Percentiles rank a stretch among this genome's conserved stretches.
phyloP scores from a whole-genome alignment of 2,888 invertebrate species.

The Synergus japonicus region DNA sequence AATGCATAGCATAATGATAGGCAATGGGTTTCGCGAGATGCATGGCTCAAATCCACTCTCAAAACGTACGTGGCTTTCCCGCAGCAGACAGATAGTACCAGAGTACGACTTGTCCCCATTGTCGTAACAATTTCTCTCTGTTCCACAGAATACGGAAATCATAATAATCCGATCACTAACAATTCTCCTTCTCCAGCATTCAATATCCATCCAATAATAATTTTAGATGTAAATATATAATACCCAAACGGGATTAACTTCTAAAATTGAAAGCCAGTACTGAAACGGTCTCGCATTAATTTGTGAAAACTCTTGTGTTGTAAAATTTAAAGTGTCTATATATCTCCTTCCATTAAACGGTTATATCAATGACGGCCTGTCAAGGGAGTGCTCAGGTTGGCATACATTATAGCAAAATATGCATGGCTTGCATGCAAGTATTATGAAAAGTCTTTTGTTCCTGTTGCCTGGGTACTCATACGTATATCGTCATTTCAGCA shows the following conservation, averaged over 20 bases:
- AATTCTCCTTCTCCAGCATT: not conserved
- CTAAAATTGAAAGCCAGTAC: not conserved
- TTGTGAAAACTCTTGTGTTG: not conserved
- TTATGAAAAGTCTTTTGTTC: constrained; percentile 50
- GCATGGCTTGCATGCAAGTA: constrained; percentile 6
- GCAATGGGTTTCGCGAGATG: constrained; percentile 59
- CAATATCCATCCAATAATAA: too few relatives aligned
- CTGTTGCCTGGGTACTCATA: constrained; percentile 42
- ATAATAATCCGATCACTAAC: not conserved
- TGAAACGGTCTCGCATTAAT: not conserved
- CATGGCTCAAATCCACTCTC: constrained; percentile 50
- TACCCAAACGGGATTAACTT: not conserved
- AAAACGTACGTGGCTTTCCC: constrained; percentile 48
- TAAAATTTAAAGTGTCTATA: not conserved
- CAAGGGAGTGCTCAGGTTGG: not conserved
- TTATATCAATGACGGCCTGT: constrained; percentile 20
- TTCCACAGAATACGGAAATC: constrained; percentile 40
- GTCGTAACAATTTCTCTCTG: constrained; percentile 35
- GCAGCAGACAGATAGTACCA: constrained; percentile 41
- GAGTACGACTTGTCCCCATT: constrained; percentile 16
- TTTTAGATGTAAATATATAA: too few relatives aligned
- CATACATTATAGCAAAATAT: not conserved
- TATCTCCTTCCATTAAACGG: not conserved
- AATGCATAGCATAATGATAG: constrained; percentile 74
- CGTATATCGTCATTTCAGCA: constrained; percentile 52